A percentile compares a stretch with the other conserved stretches of the same genome.
Conservation (phyloP, 2,888 invertebrate genomes). For the Rhamnusium bicolor region DNA sequence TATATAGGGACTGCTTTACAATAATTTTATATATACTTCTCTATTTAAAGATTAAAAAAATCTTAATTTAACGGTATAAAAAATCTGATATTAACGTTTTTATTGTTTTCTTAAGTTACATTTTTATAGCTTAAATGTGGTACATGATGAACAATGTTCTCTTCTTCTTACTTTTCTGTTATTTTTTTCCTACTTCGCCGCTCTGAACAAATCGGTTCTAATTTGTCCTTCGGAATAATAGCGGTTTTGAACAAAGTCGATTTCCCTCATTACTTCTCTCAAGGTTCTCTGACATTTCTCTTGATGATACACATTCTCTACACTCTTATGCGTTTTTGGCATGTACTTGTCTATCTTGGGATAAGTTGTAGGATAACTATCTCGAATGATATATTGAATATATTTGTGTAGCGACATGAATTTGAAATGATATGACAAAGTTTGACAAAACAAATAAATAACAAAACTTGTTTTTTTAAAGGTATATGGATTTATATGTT, state of each 20-base stretch:
- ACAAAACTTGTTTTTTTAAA: conserved; percentile 3
- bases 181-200: not conserved
- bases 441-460: conserved; percentile 3
- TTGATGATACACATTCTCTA: not conserved
- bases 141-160: not conserved
- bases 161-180: not conserved
- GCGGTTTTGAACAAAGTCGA: not conserved
- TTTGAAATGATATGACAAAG: conserved; percentile 4
- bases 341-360: not conserved
- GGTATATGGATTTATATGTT: conserved; percentile 1
- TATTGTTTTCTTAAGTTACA: not conserved
- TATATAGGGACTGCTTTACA: no score
- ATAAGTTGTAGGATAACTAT: not conserved
- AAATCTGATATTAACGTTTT: not conserved
- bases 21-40: no score
- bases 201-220: not conserved
- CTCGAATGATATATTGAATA: not conserved
- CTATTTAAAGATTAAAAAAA: no score
- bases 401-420: conserved; percentile 2
- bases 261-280: not conserved
- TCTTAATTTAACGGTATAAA: no score
- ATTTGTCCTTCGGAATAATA: not conserved
- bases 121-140: not conserved
- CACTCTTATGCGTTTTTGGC: not conserved
- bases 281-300: not conserved